These are phyloP conservation scores for Diplolepis rosae DNA, from an alignment of 2,888 invertebrate genomes.

Conservation along the genomic window DNA sequence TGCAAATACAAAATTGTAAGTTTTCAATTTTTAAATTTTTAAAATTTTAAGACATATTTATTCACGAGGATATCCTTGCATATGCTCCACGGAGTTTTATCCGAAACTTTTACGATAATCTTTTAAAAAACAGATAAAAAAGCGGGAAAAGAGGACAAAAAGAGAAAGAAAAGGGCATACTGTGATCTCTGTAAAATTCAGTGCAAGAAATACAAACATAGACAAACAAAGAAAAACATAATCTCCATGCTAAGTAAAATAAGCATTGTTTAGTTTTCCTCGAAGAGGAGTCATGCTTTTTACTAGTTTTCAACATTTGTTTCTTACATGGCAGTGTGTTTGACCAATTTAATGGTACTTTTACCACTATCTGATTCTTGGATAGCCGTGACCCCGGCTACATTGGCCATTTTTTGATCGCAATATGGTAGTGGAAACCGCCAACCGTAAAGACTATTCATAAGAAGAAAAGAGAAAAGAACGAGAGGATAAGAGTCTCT, in stretches of 20 bases:
- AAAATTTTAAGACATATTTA: no score
- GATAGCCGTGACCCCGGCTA: constrained; percentile 72
- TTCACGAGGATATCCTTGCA: no score
- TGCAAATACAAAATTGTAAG: no score
- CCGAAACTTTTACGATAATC: no score
- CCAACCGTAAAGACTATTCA: constrained; percentile 93
- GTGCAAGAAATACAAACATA: not conserved
- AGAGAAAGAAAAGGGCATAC: no score
- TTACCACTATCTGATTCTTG: constrained; percentile 73
- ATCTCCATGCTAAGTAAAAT: constrained; percentile 67
- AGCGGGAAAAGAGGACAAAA: no score
- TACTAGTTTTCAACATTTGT: constrained; percentile 51
- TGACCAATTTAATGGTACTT: constrained; percentile 74
- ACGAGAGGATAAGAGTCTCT: constrained; percentile 49
- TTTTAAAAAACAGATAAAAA: no score
- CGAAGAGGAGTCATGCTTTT: constrained; percentile 62
- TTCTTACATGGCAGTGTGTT: constrained; percentile 73
- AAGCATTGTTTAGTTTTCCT: constrained; percentile 65
- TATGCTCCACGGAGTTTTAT: no score
- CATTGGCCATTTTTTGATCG: constrained; percentile 87
- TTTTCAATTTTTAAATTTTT: no score
- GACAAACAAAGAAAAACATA: constrained; percentile 41
- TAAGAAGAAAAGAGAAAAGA: constrained; percentile 59
- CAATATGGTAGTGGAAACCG: constrained; percentile 97
- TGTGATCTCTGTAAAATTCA: not conserved